Evolutionary conservation across 2,888 invertebrate species (phyloP).

Genomic region (Epinotia bilunana): DNA sequence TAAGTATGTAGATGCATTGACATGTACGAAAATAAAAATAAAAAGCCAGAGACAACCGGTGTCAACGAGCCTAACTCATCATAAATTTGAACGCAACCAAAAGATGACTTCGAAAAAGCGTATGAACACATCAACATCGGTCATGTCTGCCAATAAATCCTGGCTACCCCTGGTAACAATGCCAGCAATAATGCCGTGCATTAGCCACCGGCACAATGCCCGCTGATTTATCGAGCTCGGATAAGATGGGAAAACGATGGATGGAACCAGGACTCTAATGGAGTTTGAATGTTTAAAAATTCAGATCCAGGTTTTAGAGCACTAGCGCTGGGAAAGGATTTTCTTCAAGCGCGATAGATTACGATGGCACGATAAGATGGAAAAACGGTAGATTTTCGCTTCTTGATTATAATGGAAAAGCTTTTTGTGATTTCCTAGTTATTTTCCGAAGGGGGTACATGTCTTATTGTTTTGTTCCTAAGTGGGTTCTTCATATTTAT

Average conservation of each 20-base stretch:
- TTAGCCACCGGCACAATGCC: conserved; percentile 72
- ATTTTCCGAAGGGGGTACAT: background rate
- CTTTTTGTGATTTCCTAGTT: background rate
- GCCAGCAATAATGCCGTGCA: conserved; percentile 67
- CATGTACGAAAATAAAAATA: background rate
- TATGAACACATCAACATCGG: conserved; percentile 44
- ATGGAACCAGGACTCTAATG: conserved; percentile 44
- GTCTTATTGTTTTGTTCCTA: background rate
- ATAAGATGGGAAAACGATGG: conserved; percentile 57
- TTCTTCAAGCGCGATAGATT: conserved; percentile 33
- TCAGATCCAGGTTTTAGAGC: conserved; percentile 30
- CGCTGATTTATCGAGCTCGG: conserved; percentile 71
- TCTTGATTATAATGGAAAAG: background rate
- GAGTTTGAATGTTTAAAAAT: conserved; percentile 36
- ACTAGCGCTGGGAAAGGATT: conserved; percentile 2
- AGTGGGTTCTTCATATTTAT: background rate
- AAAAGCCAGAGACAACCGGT: conserved; percentile 1
- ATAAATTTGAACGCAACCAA: conserved; percentile 23
- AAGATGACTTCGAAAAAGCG: conserved; percentile 32
- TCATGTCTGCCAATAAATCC: conserved; percentile 54
- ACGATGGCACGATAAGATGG: conserved; percentile 58
- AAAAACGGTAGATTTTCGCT: conserved; percentile 44
- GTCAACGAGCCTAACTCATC: conserved; percentile 3
- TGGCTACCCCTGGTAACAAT: conserved; percentile 52
- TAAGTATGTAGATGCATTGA: background rate